These are phyloP conservation scores for Megatriorchis doriae DNA, from an alignment of 2,113 vertebrate species.

Conservation along the genomic window DNA sequence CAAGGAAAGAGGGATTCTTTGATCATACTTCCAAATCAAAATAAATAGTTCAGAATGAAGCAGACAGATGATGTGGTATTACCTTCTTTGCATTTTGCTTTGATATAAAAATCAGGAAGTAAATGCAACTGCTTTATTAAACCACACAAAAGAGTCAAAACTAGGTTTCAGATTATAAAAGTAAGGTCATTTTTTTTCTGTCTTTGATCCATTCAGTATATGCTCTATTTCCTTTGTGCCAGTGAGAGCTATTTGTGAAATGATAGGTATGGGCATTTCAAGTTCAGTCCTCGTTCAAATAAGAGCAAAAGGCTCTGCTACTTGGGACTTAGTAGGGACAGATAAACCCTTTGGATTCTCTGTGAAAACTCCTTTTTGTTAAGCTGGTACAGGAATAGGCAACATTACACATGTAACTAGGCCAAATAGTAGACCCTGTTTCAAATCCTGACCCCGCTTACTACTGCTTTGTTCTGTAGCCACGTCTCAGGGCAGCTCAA, in stretches of 20 bases:
- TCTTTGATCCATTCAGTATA: neutral
- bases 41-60: constrained; percentile 28
- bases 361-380: neutral
- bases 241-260: neutral
- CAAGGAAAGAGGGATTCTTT: constrained; percentile 25
- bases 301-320: neutral
- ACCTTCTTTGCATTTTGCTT: constrained; percentile 41
- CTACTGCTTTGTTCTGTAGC: neutral
- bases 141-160: neutral
- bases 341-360: neutral
- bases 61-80: neutral
- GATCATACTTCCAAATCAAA: constrained; percentile 43
- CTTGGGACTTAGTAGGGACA: neutral
- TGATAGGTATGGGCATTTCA: neutral
- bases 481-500: neutral
- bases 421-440: neutral
- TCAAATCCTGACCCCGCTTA: neutral
- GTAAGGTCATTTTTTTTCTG: neutral
- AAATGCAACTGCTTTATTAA: constrained; percentile 18
- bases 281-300: neutral
- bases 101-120: constrained; percentile 19
- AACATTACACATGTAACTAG: neutral
- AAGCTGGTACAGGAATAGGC: neutral
- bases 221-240: neutral
- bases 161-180: neutral